Base-by-base conservation (phyloP, 2,888 invertebrate species). In the Latrodectus elegans region DNA sequence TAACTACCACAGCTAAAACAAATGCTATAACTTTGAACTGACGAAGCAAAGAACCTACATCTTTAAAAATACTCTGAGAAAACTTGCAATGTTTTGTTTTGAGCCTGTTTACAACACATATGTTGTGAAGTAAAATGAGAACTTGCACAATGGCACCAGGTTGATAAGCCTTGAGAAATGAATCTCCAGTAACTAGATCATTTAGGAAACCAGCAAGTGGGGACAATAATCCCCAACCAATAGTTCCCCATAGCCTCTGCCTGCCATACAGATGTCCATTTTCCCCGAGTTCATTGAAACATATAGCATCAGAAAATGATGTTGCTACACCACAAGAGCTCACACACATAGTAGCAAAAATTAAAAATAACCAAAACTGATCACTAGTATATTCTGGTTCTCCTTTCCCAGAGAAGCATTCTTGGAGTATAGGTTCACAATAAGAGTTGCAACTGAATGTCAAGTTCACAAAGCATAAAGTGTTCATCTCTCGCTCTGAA, bases 251-350 rank as follows among this genome's bases (percentile, higher is more conserved):
- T 88, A 97, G 93, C 70, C 97, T 94, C 92, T 98, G 97, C 90
- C 95, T 94, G 0, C 98, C 98, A 92, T 96, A 98, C 51, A 94
- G 93, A 73, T 95, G 94, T n/a, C 95, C 94, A 79, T 94, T 94
- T 8, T 95, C 94, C 94, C 96, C 97, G 49, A 98, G 93, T 77
- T 96, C 93, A 91, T 95, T 95, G 92, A 97, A 97, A 91, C 97
- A 97, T 89, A 97, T 96, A 0, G 97, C 95, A 93, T 98, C 98
- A 1, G 95, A 96, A 81, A 98, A 94, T 89, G 96, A 96, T 22
- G 97, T 95, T 3, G 96, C 95, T 0, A 97, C 95, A 0, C 97
- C 95, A 94, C 97, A 96, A 3, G 96, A 95, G 49, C 95, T 93
- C 95, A 97, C 97, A 86, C 95, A 95, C 14, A 95, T 91, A n/a